Conservation (phyloP, 1,140 invertebrate species). For the Coboldia fuscipes region DNA sequence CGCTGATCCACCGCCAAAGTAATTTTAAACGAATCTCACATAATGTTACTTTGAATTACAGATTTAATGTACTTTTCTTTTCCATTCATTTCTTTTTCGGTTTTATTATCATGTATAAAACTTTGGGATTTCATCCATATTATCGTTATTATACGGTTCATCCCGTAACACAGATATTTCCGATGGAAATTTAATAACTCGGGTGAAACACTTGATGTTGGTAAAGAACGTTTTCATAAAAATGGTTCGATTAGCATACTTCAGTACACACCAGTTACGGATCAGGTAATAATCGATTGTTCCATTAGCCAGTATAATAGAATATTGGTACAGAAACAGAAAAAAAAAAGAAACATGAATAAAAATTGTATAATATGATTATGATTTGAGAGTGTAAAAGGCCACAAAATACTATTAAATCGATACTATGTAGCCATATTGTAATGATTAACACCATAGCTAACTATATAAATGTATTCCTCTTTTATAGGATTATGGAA, state of each 20-base stretch:
- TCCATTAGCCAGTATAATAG: no score
- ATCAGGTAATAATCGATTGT: no score
- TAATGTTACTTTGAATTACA: no score
- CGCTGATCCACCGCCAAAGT: slow-evolving; percentile 59
- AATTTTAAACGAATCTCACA: slow-evolving; percentile 8
- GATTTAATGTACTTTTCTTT: neutral
- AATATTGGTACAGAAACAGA: no score
- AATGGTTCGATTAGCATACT: slow-evolving; percentile 43
- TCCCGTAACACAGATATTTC: slow-evolving; percentile 32
- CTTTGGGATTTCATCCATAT: neutral
- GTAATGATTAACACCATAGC: no score
- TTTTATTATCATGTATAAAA: neutral
- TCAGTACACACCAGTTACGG: slow-evolving; percentile 45
- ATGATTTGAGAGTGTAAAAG: no score
- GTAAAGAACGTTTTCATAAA: slow-evolving; percentile 42
- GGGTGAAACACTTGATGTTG: slow-evolving; percentile 56
- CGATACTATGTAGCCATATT: no score
- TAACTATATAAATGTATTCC: neutral
- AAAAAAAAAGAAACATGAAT: no score
- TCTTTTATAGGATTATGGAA: slow-evolving; percentile 37
- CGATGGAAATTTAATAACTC: slow-evolving; percentile 85
- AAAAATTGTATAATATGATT: no score
- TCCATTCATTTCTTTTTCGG: neutral
- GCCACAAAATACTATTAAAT: no score
- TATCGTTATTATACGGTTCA: slow-evolving; percentile 7